Evolutionary conservation across 2,888 invertebrate genomes (phyloP), one percentile per base, ranked within the genome.

Genomic region (Tetheella fluctuosa): DNA sequence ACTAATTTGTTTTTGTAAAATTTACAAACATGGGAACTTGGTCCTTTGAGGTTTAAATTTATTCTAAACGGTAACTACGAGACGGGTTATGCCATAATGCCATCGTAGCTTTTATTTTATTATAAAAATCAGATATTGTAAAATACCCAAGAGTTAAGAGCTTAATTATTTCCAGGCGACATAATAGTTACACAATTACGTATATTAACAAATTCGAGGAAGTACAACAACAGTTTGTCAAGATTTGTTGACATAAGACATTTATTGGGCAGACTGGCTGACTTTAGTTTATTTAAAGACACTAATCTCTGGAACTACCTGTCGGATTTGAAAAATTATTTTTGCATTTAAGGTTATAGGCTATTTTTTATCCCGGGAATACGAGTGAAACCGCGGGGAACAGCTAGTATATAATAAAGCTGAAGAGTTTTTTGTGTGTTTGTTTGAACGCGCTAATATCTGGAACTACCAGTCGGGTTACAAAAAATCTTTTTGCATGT

Each of bases 221-320:
- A 48, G 48, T 48, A 48, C 10, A 48, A 63, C 64, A 61, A 69
- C 73, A 68, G 69, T 62, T 60, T 60, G 65, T 60, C 59, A 67
- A 73, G 71, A 72, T 72, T 76, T 74, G 78, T 80, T 74, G 68
- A 73, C 72, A 71, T 60, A 72, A 76, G 75, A 76, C 75, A 74
- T 79, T 42, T 48, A 48, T 48, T 48, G 48, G 48, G 20, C 48
- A 17, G 48, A n/a, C 48, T 20, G 48, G 13, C 34, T 2, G 79
- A 79, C 63, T 25, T 25, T n/a, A 68, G 67, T 17, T 69, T n/a
- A n/a, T n/a, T n/a, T n/a, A n/a, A n/a, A n/a, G n/a, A n/a, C n/a
- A n/a, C n/a, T n/a, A n/a, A n/a, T n/a, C n/a, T n/a, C n/a, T n/a
- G n/a, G n/a, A n/a, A n/a, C n/a, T n/a, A n/a, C n/a, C n/a, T n/a